Conservation (phyloP, 1,140 invertebrate species). For the Drosophila repleta region DNA sequence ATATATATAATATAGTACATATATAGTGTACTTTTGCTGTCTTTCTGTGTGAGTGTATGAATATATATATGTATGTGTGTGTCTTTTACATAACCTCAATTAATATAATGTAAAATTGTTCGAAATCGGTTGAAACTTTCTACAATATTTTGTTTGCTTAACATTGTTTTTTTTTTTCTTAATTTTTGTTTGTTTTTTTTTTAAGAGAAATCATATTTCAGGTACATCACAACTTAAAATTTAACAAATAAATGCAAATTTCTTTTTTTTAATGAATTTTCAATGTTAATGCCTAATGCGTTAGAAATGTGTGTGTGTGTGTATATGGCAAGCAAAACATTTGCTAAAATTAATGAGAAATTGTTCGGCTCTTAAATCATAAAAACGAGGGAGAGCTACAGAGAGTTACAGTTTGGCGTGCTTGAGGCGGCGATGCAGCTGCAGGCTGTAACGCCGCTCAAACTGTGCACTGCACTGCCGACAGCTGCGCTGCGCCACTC, state of each 20-base stretch:
- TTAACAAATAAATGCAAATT: conserved; percentile 78
- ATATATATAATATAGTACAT: conserved; percentile 32
- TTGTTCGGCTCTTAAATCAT: conserved; percentile 12
- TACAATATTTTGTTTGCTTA: conserved; percentile 18
- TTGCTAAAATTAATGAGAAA: conserved; percentile 54
- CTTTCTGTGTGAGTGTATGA: conserved; percentile 31
- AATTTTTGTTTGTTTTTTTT: conserved; percentile 43
- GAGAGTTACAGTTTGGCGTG: conserved; percentile 31
- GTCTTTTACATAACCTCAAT: conserved; percentile 48
- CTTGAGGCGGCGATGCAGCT: conserved; percentile 43
- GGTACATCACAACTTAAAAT: conserved; percentile 84
- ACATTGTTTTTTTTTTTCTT: conserved; percentile 13
- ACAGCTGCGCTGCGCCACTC: conserved; percentile 27
- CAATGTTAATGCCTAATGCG: conserved; percentile 61
- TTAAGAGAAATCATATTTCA: conserved; percentile 83
- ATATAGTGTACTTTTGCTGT: conserved; percentile 39
- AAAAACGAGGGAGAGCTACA: not conserved
- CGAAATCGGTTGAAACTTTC: conserved; percentile 31
- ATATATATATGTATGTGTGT: conserved; percentile 18
- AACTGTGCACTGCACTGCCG: conserved; percentile 54
- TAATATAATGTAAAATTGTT: conserved; percentile 56
- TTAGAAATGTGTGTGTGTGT: conserved; percentile 54
- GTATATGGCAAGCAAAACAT: conserved; percentile 69
- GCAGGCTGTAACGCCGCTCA: conserved; percentile 55
- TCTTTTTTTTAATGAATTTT: conserved; percentile 45